A percentile compares a stretch with the other conserved stretches of the same genome.
Conservation (phyloP, 2,888 invertebrate species). For the Sminthurinus aureus region DNA sequence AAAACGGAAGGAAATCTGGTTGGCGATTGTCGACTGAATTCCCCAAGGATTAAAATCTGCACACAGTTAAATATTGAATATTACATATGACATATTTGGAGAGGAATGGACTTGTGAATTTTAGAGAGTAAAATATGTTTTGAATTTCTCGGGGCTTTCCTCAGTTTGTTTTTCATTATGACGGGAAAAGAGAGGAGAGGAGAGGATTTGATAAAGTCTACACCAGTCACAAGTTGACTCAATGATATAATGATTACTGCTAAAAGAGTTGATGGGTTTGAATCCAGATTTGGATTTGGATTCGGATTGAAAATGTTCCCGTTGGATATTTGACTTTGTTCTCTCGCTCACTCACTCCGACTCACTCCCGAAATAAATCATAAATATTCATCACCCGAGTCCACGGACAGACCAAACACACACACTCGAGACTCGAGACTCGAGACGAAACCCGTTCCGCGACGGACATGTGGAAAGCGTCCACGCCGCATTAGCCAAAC, state of each 20-base stretch:
- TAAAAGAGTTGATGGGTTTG: not conserved
- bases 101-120: slow-evolving; percentile 18
- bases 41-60: too few relatives aligned
- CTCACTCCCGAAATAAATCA: slow-evolving; percentile 18
- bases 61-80: not conserved
- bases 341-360: not conserved
- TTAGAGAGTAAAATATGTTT: not conserved
- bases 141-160: too few relatives aligned
- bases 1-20: too few relatives aligned
- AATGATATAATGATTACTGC: too few relatives aligned
- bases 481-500: not conserved
- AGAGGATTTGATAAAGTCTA: too few relatives aligned
- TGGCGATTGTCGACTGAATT: too few relatives aligned
- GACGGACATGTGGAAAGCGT: slow-evolving; percentile 13
- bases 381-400: slow-evolving; percentile 18
- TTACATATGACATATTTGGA: not conserved
- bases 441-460: too few relatives aligned
- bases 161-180: not conserved
- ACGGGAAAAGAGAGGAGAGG: not conserved
- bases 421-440: not conserved
- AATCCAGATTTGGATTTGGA: not conserved
- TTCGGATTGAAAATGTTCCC: slow-evolving; percentile 16
- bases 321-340: slow-evolving; percentile 23
- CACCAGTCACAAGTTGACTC: too few relatives aligned
- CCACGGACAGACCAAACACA: slow-evolving; percentile 20